These are phyloP conservation scores for Melipona bicolor DNA, from an alignment of 2,888 invertebrate genomes.

Conservation along the genomic window DNA sequence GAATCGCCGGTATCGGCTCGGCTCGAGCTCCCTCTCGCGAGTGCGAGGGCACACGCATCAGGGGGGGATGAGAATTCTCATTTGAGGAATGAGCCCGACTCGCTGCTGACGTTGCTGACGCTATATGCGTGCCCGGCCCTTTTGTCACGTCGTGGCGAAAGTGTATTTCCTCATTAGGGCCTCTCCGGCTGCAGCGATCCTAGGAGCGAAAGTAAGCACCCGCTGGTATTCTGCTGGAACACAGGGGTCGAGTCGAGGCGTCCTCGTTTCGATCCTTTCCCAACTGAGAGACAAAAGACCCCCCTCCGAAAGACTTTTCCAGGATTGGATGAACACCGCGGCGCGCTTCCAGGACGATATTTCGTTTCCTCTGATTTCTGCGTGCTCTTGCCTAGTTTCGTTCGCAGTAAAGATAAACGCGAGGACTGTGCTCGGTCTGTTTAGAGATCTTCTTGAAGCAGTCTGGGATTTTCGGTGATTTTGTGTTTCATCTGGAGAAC, in stretches of 20 bases:
- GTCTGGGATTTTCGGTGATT: too few relatives aligned
- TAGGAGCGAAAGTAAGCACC: slow-evolving; percentile 55
- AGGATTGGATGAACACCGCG: slow-evolving; percentile 53
- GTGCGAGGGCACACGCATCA: slow-evolving; percentile 14
- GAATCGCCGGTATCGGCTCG: slow-evolving; percentile 14
- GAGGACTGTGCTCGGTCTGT: too few relatives aligned
- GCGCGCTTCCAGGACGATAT: slow-evolving; percentile 29
- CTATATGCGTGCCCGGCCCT: slow-evolving; percentile 57
- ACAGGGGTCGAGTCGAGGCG: slow-evolving; percentile 1
- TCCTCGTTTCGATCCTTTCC: slow-evolving; percentile 55
- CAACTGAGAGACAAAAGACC: slow-evolving; percentile 38
- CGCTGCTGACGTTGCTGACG: slow-evolving; percentile 67
- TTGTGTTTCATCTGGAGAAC: too few relatives aligned
- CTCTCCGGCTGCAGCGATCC: slow-evolving; percentile 55
- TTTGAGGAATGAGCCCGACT: slow-evolving; percentile 74
- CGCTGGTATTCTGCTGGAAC: slow-evolving; percentile 22
- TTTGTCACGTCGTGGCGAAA: slow-evolving; percentile 72
- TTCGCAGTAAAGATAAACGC: too few relatives aligned
- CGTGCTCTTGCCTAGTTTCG: too few relatives aligned
- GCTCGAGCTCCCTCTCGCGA: slow-evolving; percentile 48
- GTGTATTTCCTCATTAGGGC: slow-evolving; percentile 73
- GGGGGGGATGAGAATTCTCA: slow-evolving; percentile 68
- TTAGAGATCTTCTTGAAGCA: too few relatives aligned
- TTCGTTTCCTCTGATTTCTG: slow-evolving; percentile 19
- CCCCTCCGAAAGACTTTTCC: slow-evolving; percentile 13